Conservation (phyloP, 2,797 vertebrate genomes). For the Adelosebastes latens region DNA sequence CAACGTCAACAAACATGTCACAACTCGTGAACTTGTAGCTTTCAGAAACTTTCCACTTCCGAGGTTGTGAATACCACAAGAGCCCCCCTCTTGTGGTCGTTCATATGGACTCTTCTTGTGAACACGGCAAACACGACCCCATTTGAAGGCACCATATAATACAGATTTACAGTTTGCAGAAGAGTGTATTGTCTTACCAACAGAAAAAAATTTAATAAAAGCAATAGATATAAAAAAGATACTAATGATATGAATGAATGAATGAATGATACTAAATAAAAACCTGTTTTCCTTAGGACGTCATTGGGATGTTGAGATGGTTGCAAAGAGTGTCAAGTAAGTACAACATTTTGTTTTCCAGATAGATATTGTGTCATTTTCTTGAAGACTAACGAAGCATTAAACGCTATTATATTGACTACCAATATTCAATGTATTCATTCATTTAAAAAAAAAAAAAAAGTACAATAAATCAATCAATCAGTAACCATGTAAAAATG, state of each 20-base stretch:
- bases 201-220: not conserved
- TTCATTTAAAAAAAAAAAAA: not conserved
- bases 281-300: constrained; percentile 54
- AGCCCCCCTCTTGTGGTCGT: too few species aligned
- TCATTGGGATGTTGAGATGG: constrained; percentile 61
- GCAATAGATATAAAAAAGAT: not conserved
- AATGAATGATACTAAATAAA: not conserved
- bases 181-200: not conserved
- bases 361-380: not conserved
- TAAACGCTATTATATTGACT: not conserved
- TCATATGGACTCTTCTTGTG: too few species aligned
- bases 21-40: too few species aligned
- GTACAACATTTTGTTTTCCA: not conserved
- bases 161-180: not conserved
- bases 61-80: too few species aligned
- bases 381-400: not conserved
- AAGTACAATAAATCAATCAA: not conserved
- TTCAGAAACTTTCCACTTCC: too few species aligned
- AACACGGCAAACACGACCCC: too few species aligned
- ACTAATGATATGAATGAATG: too few species aligned
- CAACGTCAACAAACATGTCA: too few species aligned
- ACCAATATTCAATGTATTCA: not conserved
- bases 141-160: too few species aligned
- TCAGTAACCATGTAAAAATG: not conserved
- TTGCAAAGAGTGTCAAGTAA: constrained; percentile 66